A percentile compares a stretch with the other conserved stretches of the same genome.
These are phyloP conservation scores for Pollachius pollachius DNA, from an alignment of 2,113 vertebrate species.

Conservation along the genomic window DNA sequence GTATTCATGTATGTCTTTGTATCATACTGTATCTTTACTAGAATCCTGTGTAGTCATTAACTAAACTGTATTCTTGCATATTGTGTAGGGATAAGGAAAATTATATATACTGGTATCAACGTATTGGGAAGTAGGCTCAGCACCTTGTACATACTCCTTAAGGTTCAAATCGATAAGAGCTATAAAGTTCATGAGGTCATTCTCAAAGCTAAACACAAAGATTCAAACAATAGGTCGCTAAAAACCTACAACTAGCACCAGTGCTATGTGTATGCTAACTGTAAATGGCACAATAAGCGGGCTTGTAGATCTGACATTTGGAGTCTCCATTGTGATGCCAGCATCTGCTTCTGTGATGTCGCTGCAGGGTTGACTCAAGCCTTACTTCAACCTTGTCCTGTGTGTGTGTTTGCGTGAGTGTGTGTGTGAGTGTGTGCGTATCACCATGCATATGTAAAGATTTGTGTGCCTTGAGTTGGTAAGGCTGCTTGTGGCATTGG, in stretches of 20 bases:
- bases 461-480: slow-evolving; percentile 71
- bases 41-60: slow-evolving; percentile 48
- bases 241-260: slow-evolving; percentile 45
- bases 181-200: slow-evolving; percentile 13
- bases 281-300: slow-evolving; percentile 24
- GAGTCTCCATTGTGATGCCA: neutral
- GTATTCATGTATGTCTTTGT: slow-evolving; percentile 37
- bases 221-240: slow-evolving; percentile 9
- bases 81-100: slow-evolving; percentile 18
- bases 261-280: slow-evolving; percentile 28
- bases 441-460: slow-evolving; percentile 47
- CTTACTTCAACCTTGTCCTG: slow-evolving; percentile 13
- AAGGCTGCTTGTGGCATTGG: slow-evolving; percentile 63
- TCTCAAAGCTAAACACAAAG: slow-evolving; percentile 60
- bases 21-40: slow-evolving; percentile 42
- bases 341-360: slow-evolving; percentile 52
- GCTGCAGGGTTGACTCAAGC: slow-evolving; percentile 29
- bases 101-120: slow-evolving; percentile 22
- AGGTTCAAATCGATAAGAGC: slow-evolving; percentile 37
- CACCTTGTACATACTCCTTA: slow-evolving; percentile 45
- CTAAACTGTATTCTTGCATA: slow-evolving; percentile 46
- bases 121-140: slow-evolving; percentile 28
- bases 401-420: no score
- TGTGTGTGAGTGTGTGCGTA: slow-evolving; percentile 6
- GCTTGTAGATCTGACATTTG: slow-evolving; percentile 40